Evolutionary conservation across 2,888 invertebrate genomes (phyloP).

Genomic region (Pammene fasciana): DNA sequence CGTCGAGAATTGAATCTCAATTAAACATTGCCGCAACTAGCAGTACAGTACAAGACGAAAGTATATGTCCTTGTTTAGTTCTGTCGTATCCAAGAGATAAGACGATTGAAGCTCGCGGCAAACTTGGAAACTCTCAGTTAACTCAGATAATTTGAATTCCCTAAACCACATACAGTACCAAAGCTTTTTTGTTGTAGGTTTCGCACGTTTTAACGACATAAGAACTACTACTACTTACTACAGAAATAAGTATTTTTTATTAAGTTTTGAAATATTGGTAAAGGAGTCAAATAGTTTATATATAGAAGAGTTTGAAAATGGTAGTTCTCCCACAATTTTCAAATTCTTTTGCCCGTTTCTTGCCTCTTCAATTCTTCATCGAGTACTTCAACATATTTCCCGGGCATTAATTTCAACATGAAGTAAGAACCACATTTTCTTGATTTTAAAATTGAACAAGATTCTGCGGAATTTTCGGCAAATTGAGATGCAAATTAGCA

Average conservation of each 20-base stretch:
- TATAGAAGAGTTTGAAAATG: no score
- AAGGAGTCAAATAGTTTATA: no score
- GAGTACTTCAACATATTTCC: no score
- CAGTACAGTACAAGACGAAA: background rate
- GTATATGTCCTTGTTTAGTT: conserved; percentile 9
- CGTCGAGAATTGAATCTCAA: background rate
- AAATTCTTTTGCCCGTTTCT: background rate
- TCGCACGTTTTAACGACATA: no score
- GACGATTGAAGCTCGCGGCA: background rate
- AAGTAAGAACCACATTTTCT: background rate
- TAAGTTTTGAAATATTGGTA: no score
- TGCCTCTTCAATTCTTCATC: no score
- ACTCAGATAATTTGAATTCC: background rate
- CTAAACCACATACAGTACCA: background rate
- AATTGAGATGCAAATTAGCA: conserved; percentile 34
- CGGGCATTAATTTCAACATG: no score
- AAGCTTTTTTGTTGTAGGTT: background rate
- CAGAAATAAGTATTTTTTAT: no score
- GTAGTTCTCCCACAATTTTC: no score
- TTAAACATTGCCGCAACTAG: background rate
- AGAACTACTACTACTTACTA: no score
- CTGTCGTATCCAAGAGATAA: background rate
- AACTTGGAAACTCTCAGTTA: background rate
- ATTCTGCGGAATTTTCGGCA: conserved; percentile 9
- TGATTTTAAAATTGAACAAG: background rate